A percentile compares a stretch with the other conserved stretches of the same genome.
phyloP scores from a whole-genome alignment of 2,797 vertebrate genomes.

The Chaetophractus vellerosus region DNA sequence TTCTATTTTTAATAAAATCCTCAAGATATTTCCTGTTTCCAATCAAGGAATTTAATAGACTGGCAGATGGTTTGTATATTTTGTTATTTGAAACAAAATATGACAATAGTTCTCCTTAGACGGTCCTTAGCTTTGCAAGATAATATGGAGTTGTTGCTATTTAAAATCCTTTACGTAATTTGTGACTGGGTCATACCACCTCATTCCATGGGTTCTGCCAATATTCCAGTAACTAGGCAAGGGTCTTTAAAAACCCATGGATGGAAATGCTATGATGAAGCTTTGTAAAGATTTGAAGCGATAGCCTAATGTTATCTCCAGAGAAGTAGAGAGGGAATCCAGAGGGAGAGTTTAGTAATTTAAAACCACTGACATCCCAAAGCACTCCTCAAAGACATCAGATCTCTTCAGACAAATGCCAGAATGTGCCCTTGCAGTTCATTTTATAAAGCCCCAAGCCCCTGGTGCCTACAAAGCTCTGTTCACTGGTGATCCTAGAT shows the following conservation, averaged over 20 bases:
- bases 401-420: slow-evolving; percentile 42
- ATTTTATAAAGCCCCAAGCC: slow-evolving; percentile 22
- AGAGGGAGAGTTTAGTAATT: slow-evolving; percentile 21
- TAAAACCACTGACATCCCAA: slow-evolving; percentile 42
- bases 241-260: background rate
- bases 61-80: background rate
- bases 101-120: slow-evolving; percentile 36
- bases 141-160: slow-evolving; percentile 53
- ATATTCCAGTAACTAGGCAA: background rate
- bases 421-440: background rate
- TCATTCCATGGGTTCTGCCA: background rate
- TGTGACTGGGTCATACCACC: background rate
- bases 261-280: background rate
- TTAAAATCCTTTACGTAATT: slow-evolving; percentile 41
- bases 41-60: background rate
- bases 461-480: slow-evolving; percentile 15
- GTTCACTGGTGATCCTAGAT: slow-evolving; percentile 36
- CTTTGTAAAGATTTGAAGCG: background rate
- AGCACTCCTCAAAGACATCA: slow-evolving; percentile 33
- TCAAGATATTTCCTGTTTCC: slow-evolving; percentile 26
- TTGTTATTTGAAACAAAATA: background rate
- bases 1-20: slow-evolving; percentile 36
- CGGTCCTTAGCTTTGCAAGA: background rate
- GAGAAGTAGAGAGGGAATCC: background rate
- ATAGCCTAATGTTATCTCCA: background rate